Evolutionary conservation across 2,797 vertebrate species (phyloP).

Genomic region (Microctenopoma lineatum): DNA sequence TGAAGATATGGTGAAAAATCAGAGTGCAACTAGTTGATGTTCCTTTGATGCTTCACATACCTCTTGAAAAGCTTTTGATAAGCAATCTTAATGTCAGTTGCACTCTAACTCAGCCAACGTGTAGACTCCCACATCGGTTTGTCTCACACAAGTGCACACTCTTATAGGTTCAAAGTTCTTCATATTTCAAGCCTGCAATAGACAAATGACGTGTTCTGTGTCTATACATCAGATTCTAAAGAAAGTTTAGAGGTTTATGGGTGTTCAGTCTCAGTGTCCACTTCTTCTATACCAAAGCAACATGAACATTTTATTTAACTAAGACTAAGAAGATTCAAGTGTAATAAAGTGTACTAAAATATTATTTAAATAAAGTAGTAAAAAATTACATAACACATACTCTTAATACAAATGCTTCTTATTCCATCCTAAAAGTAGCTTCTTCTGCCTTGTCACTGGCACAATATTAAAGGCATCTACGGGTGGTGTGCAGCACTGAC

Average conservation of each 20-base stretch:
- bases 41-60: slow-evolving; percentile 50
- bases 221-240: background rate
- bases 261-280: background rate
- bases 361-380: background rate
- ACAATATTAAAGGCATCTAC: too few relatives aligned
- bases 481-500: too few relatives aligned
- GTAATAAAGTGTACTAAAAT: background rate
- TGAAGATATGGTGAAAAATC: slow-evolving; percentile 9
- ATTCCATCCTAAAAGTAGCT: background rate
- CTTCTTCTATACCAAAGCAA: too few relatives aligned
- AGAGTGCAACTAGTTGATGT: slow-evolving; percentile 36
- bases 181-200: slow-evolving; percentile 43
- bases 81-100: slow-evolving; percentile 47
- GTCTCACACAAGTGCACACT: slow-evolving; percentile 34
- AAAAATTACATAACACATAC: too few relatives aligned
- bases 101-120: slow-evolving; percentile 44
- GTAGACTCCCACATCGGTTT: slow-evolving; percentile 52
- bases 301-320: too few relatives aligned
- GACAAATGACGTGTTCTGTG: slow-evolving; percentile 18
- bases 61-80: slow-evolving; percentile 64
- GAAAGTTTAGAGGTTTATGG: slow-evolving; percentile 9
- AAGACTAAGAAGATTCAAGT: too few relatives aligned
- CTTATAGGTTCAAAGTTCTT: slow-evolving; percentile 54
- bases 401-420: background rate
- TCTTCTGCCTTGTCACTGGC: too few relatives aligned